Evolutionary conservation across 2,797 vertebrate species (phyloP).

Genomic region (Mormyrops boulengeri): DNA sequence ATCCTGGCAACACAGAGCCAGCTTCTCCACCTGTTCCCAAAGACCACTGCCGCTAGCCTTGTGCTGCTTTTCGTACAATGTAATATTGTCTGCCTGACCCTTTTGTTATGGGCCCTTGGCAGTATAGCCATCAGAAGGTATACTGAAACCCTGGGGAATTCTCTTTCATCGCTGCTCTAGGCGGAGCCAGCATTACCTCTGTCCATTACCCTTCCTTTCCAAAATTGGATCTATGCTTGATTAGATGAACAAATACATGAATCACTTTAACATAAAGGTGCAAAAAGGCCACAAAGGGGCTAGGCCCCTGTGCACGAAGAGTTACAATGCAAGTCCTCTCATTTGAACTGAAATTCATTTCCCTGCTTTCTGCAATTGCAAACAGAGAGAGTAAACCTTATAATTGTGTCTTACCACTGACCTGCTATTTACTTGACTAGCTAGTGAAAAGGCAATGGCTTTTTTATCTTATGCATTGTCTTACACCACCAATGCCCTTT

Average conservation of each 20-base stretch:
- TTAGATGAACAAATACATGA: conserved; percentile 1
- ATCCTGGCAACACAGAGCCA: not conserved
- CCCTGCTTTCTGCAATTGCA: not conserved
- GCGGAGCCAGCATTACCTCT: not conserved
- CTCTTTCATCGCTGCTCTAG: not conserved
- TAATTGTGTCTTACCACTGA: not conserved
- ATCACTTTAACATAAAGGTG: not conserved
- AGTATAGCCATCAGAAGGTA: not conserved
- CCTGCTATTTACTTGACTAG: not conserved
- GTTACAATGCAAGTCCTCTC: not conserved
- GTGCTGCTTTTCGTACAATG: not conserved
- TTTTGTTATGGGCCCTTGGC: not conserved
- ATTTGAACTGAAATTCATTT: not conserved
- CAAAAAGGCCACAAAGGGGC: not conserved
- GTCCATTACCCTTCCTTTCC: not conserved
- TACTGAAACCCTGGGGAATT: not conserved
- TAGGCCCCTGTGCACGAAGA: not conserved
- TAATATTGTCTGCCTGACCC: not conserved
- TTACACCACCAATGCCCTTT: not conserved
- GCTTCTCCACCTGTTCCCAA: not conserved
- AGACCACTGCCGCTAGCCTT: not conserved
- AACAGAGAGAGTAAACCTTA: conserved; percentile 2
- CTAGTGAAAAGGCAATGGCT: not conserved
- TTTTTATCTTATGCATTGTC: conserved; percentile 1
- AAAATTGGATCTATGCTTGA: not conserved